Percentiles rank a stretch among this genome's conserved stretches.
Evolutionary conservation across 2,113 vertebrate genomes (phyloP).

Genomic region (Genyomyrus donnyi): DNA sequence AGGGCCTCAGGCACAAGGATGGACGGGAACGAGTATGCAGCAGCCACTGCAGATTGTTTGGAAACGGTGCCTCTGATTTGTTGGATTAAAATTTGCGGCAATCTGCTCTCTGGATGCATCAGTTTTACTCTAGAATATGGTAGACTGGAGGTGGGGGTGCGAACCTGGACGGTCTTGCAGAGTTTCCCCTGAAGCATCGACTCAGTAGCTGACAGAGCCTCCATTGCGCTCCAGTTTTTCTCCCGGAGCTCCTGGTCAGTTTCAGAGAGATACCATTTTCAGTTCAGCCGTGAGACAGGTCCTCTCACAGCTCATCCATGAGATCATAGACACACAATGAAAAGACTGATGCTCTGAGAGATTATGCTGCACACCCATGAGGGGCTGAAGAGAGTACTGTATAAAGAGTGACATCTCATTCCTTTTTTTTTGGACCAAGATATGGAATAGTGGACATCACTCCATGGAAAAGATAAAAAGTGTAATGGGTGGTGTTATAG

Average conservation of each 20-base stretch:
- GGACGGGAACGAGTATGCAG: constrained; percentile 61
- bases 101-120: constrained; percentile 60
- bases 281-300: constrained; percentile 72
- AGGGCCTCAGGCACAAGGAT: neutral
- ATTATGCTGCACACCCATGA: neutral
- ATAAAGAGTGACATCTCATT: neutral
- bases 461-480: neutral
- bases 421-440: neutral
- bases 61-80: constrained; percentile 39
- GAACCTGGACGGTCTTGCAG: constrained; percentile 97
- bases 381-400: neutral
- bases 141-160: constrained; percentile 72
- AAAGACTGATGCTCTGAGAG: neutral
- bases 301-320: neutral
- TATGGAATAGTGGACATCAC: neutral
- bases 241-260: constrained; percentile 99
- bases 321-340: neutral
- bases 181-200: constrained; percentile 98
- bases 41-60: constrained; percentile 24
- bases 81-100: constrained; percentile 44
- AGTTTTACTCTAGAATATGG: constrained; percentile 72
- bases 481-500: neutral
- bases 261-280: constrained; percentile 94
- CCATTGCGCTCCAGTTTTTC: constrained; percentile 99
- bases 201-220: constrained; percentile 99